phyloP scores from a whole-genome alignment of 2,113 vertebrate species.

The Fulmarus glacialis region DNA sequence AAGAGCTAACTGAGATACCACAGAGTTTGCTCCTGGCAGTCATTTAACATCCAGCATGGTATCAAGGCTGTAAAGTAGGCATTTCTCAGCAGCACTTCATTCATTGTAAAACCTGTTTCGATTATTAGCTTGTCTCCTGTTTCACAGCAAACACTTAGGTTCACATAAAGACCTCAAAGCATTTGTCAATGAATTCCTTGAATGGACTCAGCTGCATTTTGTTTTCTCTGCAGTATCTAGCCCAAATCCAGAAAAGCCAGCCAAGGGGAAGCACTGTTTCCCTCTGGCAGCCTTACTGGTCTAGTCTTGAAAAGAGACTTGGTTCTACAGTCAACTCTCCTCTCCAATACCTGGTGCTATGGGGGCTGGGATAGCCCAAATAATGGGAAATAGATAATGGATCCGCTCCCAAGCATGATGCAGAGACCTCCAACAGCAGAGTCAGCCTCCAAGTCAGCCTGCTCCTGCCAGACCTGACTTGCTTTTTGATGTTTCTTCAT shows the following conservation, averaged over 20 bases:
- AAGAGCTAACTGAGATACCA: conserved; percentile 33
- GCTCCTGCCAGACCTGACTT: neutral
- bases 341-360: neutral
- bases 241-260: neutral
- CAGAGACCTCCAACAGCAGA: neutral
- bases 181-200: neutral
- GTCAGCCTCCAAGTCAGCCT: neutral
- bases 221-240: neutral
- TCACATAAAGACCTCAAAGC: neutral
- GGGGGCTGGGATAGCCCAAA: neutral
- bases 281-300: neutral
- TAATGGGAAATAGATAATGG: neutral
- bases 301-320: neutral
- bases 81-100: conserved; percentile 55
- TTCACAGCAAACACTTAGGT: neutral
- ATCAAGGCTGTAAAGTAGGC: neutral
- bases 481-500: neutral
- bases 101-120: neutral
- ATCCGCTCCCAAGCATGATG: neutral
- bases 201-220: neutral
- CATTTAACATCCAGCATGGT: conserved; percentile 12
- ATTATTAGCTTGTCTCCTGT: conserved; percentile 39
- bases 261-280: neutral
- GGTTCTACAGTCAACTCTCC: neutral
- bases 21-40: conserved; percentile 47